Evolutionary conservation across 2,113 vertebrate genomes (phyloP).

Genomic region (Ramphastos sulfuratus): DNA sequence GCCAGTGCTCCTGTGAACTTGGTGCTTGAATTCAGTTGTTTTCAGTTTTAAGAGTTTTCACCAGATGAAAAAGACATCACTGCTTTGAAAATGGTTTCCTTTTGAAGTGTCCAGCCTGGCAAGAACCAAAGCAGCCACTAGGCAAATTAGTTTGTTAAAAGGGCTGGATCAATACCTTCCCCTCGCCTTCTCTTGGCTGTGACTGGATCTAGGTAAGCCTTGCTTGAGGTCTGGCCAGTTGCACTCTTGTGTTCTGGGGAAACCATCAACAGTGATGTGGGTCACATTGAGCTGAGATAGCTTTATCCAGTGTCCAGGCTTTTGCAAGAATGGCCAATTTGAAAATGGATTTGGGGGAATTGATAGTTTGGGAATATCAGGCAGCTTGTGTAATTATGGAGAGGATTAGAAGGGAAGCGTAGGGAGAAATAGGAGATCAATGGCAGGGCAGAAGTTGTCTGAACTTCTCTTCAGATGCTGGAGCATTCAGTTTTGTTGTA

Average conservation of each 20-base stretch:
- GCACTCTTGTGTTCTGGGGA: constrained; percentile 56
- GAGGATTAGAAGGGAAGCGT: constrained; percentile 71
- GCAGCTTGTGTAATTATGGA: constrained; percentile 71
- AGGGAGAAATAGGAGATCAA: constrained; percentile 66
- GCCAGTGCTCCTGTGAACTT: constrained; percentile 56
- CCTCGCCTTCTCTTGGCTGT: background rate
- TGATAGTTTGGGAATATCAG: constrained; percentile 68
- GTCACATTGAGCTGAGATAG: background rate
- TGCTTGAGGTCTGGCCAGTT: background rate
- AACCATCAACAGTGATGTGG: background rate
- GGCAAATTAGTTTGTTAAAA: constrained; percentile 91
- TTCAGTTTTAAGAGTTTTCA: constrained; percentile 65
- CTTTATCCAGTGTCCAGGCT: constrained; percentile 59
- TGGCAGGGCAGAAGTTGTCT: constrained; percentile 28
- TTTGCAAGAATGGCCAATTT: constrained; percentile 68
- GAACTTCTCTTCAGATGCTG: constrained; percentile 53
- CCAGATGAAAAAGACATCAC: constrained; percentile 71
- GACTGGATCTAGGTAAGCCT: background rate
- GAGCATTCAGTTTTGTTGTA: constrained; percentile 43
- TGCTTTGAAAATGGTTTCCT: constrained; percentile 80
- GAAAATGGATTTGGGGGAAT: constrained; percentile 66
- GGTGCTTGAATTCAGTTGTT: constrained; percentile 67
- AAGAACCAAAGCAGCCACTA: constrained; percentile 79
- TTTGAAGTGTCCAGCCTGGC: constrained; percentile 83
- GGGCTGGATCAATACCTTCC: constrained; percentile 82